Base-by-base conservation (phyloP, 2,888 invertebrate genomes). In the Stenchaetothrips biformis region DNA sequence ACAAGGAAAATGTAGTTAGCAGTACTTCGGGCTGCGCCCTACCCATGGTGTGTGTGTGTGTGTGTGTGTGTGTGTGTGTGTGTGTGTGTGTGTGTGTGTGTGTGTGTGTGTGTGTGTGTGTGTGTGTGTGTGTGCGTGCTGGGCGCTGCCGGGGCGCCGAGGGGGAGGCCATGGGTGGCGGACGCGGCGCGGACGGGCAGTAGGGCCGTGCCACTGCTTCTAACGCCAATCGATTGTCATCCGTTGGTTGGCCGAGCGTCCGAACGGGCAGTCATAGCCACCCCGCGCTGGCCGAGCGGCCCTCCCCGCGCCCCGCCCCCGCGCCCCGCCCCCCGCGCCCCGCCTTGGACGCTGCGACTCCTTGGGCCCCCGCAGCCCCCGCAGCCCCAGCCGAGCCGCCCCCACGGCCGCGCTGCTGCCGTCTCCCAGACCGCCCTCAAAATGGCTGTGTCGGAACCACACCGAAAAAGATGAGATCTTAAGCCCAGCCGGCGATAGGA, bases 141-240 rank as follows among this genome's bases (percentile, higher is more conserved):
- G n/a, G n/a, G n/a, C n/a, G n/a, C n/a, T n/a, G 59, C 37, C 4
- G 59, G 13, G 53, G 67, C 67, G 21, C 67, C n/a, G 59, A 74
- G 25, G 9, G 67, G n/a, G n/a, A 25, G 9, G 67, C 1, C 21
- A 25, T 25, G 67, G 53, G 53, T 53, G 53, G 53, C 53, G 53
- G 16, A 13, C 53, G 53, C 53, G 0, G 53, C 53, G 11, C 53
- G 13, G 53, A 13, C 37, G 37, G 37, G 37, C 37, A 37, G 37
- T 37, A 37, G 4, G 37, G 37, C 37, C 37, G 37, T 37, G 37
- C 53, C 53, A 13, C 53, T 53, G 16, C 67, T 74, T 11, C 67
- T 74, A 74, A 74, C 67, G 25, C 67, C 67, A 74, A 74, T 74
- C 67, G 67, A 74, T 74, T 74, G 67, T 74, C 67, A 74, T 74